Conservation (phyloP, 2,113 vertebrate genomes). For the Tretioscincus oriximinensis region DNA sequence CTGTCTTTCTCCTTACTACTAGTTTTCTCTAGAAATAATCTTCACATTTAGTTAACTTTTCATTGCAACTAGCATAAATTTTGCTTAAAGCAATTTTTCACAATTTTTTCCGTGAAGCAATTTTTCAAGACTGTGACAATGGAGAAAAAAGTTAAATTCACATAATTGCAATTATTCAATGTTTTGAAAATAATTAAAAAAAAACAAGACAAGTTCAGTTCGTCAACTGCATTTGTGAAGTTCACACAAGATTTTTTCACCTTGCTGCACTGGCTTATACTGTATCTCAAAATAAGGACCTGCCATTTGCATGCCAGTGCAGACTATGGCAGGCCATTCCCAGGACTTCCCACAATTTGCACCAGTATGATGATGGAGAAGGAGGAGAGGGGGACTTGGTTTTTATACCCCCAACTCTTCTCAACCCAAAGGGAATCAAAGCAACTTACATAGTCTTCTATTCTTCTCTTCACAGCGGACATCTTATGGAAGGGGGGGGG, state of each 20-base stretch:
- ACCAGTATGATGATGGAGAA: too few relatives aligned
- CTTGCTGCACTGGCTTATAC: too few relatives aligned
- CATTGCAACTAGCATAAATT: not conserved
- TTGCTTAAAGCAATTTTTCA: not conserved
- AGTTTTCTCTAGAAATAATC: not conserved
- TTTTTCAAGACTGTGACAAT: not conserved
- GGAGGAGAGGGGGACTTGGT: too few relatives aligned
- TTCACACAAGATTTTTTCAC: not conserved
- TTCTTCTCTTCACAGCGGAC: too few relatives aligned
- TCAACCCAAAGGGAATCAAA: too few relatives aligned
- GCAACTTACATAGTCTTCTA: too few relatives aligned
- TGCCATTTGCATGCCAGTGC: too few relatives aligned
- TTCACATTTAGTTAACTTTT: not conserved
- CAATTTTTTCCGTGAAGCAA: not conserved
- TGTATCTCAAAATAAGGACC: too few relatives aligned
- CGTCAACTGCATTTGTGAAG: not conserved
- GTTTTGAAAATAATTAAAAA: not conserved
- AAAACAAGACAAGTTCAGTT: not conserved
- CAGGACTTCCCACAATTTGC: too few relatives aligned
- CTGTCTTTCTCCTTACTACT: not conserved
- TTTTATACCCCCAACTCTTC: too few relatives aligned
- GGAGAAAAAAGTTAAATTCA: not conserved
- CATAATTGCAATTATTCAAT: not conserved
- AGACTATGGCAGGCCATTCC: too few relatives aligned
- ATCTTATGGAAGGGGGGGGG: too few relatives aligned